phyloP scores from a whole-genome alignment of 2,888 invertebrate species.

The Hirtodrosophila alboralis region DNA sequence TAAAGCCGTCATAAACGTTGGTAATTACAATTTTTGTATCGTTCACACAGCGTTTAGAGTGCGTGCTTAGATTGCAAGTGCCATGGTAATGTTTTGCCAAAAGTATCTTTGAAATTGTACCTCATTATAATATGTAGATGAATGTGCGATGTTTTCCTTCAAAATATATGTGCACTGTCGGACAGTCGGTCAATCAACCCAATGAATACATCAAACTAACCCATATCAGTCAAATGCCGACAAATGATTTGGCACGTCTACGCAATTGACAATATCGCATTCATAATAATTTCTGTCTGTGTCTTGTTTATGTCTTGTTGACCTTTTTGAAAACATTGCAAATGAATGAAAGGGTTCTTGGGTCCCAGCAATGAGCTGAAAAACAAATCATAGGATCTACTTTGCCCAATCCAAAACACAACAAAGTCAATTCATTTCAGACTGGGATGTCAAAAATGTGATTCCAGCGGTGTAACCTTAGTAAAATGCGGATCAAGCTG shows the following conservation, averaged over 20 bases:
- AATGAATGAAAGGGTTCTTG: conserved; percentile 57
- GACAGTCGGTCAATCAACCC: conserved; percentile 42
- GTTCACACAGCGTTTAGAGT: conserved; percentile 18
- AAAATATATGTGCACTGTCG: conserved; percentile 5
- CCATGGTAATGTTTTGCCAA: conserved; percentile 4
- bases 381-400: conserved; percentile 21
- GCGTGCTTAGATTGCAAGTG: conserved; percentile 54
- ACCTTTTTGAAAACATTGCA: conserved; percentile 38
- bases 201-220: conserved; percentile 32
- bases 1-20: conserved; percentile 56
- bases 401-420: background rate
- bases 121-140: conserved; percentile 5
- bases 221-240: conserved; percentile 50
- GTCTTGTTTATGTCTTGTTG: conserved; percentile 29
- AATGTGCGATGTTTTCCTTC: conserved; percentile 8
- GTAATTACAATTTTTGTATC: conserved; percentile 28
- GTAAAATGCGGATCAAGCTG: conserved; percentile 8
- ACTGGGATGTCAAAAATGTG: conserved; percentile 19
- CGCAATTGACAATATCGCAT: conserved; percentile 61
- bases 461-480: conserved; percentile 17
- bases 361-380: background rate
- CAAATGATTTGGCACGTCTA: conserved; percentile 48
- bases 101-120: conserved; percentile 9
- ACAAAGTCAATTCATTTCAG: conserved; percentile 5
- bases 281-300: conserved; percentile 62